Base-by-base conservation (phyloP, 23 tunicate species). In the Clavelina lepadiformis region DNA sequence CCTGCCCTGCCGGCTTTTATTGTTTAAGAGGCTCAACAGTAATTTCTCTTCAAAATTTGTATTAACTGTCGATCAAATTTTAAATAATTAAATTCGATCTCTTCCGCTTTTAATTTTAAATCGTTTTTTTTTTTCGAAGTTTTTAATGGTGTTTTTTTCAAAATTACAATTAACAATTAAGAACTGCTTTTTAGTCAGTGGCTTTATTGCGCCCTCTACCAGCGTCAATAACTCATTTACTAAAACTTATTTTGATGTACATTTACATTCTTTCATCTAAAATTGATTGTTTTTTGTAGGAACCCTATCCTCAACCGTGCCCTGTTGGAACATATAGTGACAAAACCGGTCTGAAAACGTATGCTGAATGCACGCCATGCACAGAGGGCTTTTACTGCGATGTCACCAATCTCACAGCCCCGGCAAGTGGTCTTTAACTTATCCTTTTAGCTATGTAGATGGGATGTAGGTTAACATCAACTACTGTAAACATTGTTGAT, bases 1-100 rank as follows among this genome's bases (percentile, higher is more conserved):
- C 92, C 0, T 93, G 98, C 32, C 93, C 98, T 22, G 94, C 88
- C 7, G 98, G 98, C 20, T 93, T 93, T 47, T 93, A 67, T 61
- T 93, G 98, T 57, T 52, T 47, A 2, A 47, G 53, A 3, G 96
- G 86, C 24, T 56, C 44, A 38, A 8, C 44, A 34, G 83, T 77
- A 35, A n/a, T n/a, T n/a, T n/a, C n/a, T n/a, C n/a, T n/a, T n/a
- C n/a, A n/a, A n/a, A n/a, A n/a, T n/a, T n/a, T n/a, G n/a, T n/a
- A n/a, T n/a, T n/a, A n/a, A n/a, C n/a, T n/a, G n/a, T n/a, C n/a
- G n/a, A n/a, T n/a, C n/a, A n/a, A n/a, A n/a, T n/a, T n/a, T n/a
- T n/a, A n/a, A n/a, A n/a, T n/a, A n/a, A n/a, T n/a, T n/a, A n/a
- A n/a, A n/a, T n/a, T n/a, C n/a, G n/a, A n/a, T n/a, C n/a, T n/a